Evolutionary conservation across 2,888 invertebrate genomes (phyloP).

Genomic region (Melikaiella ostensackeni): DNA sequence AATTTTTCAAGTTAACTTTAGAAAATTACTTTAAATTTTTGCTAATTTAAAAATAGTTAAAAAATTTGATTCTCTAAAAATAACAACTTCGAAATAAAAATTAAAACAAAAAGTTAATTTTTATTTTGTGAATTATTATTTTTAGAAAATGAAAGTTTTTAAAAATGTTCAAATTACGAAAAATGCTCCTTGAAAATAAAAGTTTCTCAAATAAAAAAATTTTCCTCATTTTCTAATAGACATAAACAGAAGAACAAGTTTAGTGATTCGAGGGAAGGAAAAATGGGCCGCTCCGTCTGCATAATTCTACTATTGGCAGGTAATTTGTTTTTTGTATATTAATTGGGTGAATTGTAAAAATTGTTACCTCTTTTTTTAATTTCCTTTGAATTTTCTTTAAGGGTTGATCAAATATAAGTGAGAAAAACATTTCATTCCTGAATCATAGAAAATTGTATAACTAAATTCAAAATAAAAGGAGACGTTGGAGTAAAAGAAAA

Average conservation of each 20-base stretch:
- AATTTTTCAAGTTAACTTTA: neutral
- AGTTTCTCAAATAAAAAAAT: neutral
- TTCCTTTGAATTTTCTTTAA: too few relatives aligned
- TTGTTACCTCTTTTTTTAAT: neutral
- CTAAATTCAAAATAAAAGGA: too few relatives aligned
- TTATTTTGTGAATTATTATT: neutral
- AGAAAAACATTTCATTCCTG: too few relatives aligned
- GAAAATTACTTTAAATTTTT: neutral
- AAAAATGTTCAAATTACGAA: neutral
- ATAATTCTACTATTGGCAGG: conserved; percentile 63
- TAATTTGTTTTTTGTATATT: conserved; percentile 48
- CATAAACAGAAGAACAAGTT: neutral
- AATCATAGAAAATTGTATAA: too few relatives aligned
- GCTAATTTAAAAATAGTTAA: neutral
- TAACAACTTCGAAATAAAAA: neutral
- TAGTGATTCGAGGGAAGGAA: conserved; percentile 34
- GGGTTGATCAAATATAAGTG: too few relatives aligned
- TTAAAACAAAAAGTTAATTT: neutral
- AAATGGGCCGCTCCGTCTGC: conserved; percentile 59
- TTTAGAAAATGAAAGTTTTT: neutral
- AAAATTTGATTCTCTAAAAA: neutral
- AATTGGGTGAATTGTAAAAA: neutral
- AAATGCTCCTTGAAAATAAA: neutral
- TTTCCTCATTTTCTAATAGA: neutral
- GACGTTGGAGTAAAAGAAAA: too few relatives aligned